Conservation (phyloP, 2,888 invertebrate species). For the Zhuqinia jingwanae region DNA sequence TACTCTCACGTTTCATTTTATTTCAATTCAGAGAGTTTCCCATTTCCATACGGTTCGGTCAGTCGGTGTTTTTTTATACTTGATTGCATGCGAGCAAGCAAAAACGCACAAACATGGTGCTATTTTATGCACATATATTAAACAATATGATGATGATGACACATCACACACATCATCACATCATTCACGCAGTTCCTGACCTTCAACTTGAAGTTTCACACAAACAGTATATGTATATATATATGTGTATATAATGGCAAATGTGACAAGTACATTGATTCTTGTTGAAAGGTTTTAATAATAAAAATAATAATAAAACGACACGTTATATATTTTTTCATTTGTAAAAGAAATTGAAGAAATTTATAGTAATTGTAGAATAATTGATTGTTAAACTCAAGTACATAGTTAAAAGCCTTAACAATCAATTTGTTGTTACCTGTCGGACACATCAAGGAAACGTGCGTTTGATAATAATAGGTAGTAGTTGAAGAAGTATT, state of each 20-base stretch:
- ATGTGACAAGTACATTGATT: not conserved
- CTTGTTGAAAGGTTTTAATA: slow-evolving; percentile 4
- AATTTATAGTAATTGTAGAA: not conserved
- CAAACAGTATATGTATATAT: not conserved
- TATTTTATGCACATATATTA: slow-evolving; percentile 26
- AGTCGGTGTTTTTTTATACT: too few relatives aligned
- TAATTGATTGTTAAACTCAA: not conserved
- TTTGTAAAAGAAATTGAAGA: not conserved
- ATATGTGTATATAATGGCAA: too few relatives aligned
- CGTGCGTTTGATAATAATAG: slow-evolving; percentile 3
- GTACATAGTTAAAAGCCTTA: not conserved
- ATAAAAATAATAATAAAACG: not conserved
- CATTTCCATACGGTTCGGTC: not conserved
- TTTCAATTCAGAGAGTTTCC: too few relatives aligned
- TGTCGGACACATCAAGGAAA: slow-evolving; percentile 18
- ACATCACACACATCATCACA: not conserved
- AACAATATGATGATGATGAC: slow-evolving; percentile 13
- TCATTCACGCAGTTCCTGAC: slow-evolving; percentile 39
- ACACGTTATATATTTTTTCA: too few relatives aligned
- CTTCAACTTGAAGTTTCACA: slow-evolving; percentile 52
- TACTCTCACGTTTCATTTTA: slow-evolving; percentile 38
- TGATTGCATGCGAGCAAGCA: not conserved
- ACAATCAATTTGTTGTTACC: slow-evolving; percentile 3
- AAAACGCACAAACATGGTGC: slow-evolving; percentile 32
- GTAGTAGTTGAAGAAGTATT: not conserved